Base-by-base conservation (phyloP, 2,113 vertebrate species). In the Osmerus mordax region DNA sequence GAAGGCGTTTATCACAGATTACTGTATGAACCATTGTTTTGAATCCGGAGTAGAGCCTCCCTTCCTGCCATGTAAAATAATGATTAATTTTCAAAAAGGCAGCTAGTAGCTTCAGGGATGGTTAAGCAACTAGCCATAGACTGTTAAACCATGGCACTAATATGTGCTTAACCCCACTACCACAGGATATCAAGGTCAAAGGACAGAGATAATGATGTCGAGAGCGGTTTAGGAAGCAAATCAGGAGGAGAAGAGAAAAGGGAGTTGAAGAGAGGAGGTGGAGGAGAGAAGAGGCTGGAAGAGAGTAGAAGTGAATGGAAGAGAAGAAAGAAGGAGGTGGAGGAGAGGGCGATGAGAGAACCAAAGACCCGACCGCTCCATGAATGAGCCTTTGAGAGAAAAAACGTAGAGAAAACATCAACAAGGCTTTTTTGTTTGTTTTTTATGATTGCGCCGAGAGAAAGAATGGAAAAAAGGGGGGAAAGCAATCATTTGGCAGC, bases 311-410 rank as follows among this genome's bases (percentile, higher is more conserved):
- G 41, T 47, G 41, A 47, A 47, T 47, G 36, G 47, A 36, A 47
- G 41, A 47, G 41, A 47, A 47, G 41, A 47, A 47, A 47, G 59
- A 59, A 47, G 7, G 41, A 47, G 9, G 41, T 47, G 41, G 41
- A 29, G 19, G 14, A 28, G 14, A 62, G 29, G 29, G 59, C 23
- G 7, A 25, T 25, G 9, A 51, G 15, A 65, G 29, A 69, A 36
- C 28, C 32, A 55, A 69, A 36, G 53, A 15, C 36, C 47, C 51
- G 18, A 2, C 65, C n/a, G 64, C 14, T 15, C 53, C 62, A 63
- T 70, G 69, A 59, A 72, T 66, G 19, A 28, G 36, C 53, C 73
- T 73, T 66, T 72, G 60, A 77, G 71, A 21, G 64, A 65, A 47
- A 11, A 47, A 51, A 64, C 47, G 63, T 55, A 32, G 65, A 56